Percentiles rank a stretch among this genome's conserved stretches.
These are phyloP conservation scores for Phlogophora meticulosa DNA, from an alignment of 2,888 invertebrate species.

Conservation along the genomic window DNA sequence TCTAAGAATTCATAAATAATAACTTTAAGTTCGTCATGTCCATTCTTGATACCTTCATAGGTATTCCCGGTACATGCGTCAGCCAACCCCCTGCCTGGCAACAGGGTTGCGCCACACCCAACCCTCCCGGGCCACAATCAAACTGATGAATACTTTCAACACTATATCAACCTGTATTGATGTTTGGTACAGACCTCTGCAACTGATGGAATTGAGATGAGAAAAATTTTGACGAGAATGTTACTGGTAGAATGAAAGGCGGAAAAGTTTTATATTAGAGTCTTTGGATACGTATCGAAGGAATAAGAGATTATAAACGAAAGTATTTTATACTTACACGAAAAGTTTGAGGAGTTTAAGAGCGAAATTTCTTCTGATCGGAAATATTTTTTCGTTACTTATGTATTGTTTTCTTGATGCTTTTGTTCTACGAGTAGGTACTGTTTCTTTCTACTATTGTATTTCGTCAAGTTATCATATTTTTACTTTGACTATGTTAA, in stretches of 20 bases:
- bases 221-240: conserved; percentile 47
- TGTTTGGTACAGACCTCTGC: conserved; percentile 59
- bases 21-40: conserved; percentile 44
- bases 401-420: background rate
- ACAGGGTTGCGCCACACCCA: conserved; percentile 81
- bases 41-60: conserved; percentile 51
- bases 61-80: conserved; percentile 73
- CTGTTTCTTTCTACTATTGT: background rate
- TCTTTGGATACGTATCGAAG: conserved; percentile 24
- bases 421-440: no score
- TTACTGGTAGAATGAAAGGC: conserved; percentile 34
- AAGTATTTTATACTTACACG: conserved; percentile 2
- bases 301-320: conserved; percentile 8
- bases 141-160: conserved; percentile 87
- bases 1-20: conserved; percentile 47
- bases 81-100: conserved; percentile 79
- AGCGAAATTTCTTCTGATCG: background rate
- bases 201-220: conserved; percentile 61
- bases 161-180: conserved; percentile 68
- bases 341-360: background rate
- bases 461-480: no score
- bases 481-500: no score
- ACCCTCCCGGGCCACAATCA: conserved; percentile 81
- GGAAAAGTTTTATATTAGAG: conserved; percentile 41
- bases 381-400: background rate